phyloP scores from a whole-genome alignment of 2,113 vertebrate genomes.

The Panurus biarmicus region DNA sequence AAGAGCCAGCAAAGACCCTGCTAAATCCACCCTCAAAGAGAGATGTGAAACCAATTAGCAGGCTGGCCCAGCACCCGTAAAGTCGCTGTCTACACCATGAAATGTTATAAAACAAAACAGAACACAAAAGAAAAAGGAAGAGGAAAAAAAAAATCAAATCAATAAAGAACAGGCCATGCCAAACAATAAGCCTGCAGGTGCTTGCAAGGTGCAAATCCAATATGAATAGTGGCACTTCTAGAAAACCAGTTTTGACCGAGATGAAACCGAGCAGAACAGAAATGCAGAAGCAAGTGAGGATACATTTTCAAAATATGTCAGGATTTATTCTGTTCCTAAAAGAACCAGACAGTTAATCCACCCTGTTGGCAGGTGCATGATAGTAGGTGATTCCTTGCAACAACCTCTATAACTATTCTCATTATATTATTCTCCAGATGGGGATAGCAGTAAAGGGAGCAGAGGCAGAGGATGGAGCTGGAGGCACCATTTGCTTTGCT shows the following conservation, averaged over 20 bases:
- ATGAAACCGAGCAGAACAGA: conserved; percentile 25
- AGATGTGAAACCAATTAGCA: conserved; percentile 43
- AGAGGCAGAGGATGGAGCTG: not conserved
- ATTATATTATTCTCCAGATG: conserved; percentile 44
- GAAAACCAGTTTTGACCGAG: conserved; percentile 17
- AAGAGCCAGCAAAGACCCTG: not conserved
- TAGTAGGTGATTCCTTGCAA: conserved; percentile 39
- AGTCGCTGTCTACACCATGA: conserved; percentile 7
- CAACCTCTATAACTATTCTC: conserved; percentile 38
- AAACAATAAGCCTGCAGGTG: conserved; percentile 48
- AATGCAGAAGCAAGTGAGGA: conserved; percentile 24
- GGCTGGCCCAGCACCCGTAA: not conserved
- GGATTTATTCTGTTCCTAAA: conserved; percentile 48
- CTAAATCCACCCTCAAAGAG: not conserved
- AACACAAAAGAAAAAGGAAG: conserved; percentile 17
- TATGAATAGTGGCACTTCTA: conserved; percentile 26
- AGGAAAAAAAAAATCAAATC: not conserved
- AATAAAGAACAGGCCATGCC: conserved; percentile 1
- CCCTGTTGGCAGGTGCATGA: conserved; percentile 41
- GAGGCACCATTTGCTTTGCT: not conserved
- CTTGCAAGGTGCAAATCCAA: conserved; percentile 48
- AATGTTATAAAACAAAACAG: conserved; percentile 38
- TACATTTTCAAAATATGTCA: conserved; percentile 53
- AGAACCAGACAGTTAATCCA: conserved; percentile 52
- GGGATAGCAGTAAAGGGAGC: not conserved